These are phyloP conservation scores for Thunnus thynnus DNA, from an alignment of 2,113 vertebrate genomes.

Conservation along the genomic window DNA sequence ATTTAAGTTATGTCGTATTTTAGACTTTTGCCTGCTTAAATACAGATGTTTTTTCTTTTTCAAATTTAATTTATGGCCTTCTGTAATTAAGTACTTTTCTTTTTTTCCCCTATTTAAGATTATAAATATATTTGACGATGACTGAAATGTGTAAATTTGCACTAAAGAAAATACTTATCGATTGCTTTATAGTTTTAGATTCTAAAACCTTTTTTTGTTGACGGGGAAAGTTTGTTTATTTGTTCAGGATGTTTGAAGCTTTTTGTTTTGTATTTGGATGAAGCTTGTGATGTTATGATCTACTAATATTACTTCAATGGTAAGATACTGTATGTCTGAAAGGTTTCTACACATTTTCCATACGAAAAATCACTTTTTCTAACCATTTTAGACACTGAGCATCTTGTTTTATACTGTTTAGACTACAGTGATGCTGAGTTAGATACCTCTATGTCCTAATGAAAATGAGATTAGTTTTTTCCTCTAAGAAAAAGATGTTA, in stretches of 20 bases:
- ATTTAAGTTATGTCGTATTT: slow-evolving; percentile 1
- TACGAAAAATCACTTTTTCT: background rate
- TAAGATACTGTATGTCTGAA: background rate
- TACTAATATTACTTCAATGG: background rate
- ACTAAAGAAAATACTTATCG: background rate
- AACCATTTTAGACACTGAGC: background rate
- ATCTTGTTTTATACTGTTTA: background rate
- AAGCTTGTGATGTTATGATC: background rate
- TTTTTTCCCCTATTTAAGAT: background rate
- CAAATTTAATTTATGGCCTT: background rate
- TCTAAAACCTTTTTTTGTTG: background rate
- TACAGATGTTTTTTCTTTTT: background rate
- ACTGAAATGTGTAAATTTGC: background rate
- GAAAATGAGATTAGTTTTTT: too few relatives aligned
- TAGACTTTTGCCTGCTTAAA: background rate
- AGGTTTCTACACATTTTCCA: background rate
- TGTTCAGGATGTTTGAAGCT: background rate
- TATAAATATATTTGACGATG: too few relatives aligned
- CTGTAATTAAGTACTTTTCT: background rate
- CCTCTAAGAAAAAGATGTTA: background rate
- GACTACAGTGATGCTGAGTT: too few relatives aligned
- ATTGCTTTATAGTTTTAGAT: background rate
- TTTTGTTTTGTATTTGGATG: background rate
- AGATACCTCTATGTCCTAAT: too few relatives aligned
- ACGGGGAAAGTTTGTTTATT: background rate